These are phyloP conservation scores for Heterotis niloticus DNA, from an alignment of 2,113 vertebrate genomes.

Conservation along the genomic window DNA sequence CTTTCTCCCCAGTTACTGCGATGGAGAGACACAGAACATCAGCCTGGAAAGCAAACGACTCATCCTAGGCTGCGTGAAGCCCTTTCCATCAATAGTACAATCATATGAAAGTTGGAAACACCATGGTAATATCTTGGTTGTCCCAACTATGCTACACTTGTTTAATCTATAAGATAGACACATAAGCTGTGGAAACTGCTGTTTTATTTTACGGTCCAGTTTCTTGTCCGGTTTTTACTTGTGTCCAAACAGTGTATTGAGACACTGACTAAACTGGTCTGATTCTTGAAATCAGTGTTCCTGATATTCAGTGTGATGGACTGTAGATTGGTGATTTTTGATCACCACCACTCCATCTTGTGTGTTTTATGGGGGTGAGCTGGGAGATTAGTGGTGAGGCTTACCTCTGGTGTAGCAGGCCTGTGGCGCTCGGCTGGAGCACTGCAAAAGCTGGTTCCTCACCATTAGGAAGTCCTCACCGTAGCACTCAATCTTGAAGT, in stretches of 20 bases:
- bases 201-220: background rate
- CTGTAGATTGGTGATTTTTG: background rate
- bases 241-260: background rate
- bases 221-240: background rate
- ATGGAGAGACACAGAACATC: background rate
- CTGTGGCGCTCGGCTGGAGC: constrained; percentile 42
- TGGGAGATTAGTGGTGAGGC: background rate
- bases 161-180: too few species aligned
- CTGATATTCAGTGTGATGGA: background rate
- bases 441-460: constrained; percentile 47
- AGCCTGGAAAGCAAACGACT: background rate
- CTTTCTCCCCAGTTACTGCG: constrained; percentile 56
- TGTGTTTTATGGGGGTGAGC: too few species aligned
- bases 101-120: too few species aligned
- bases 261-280: background rate
- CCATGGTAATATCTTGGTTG: too few species aligned
- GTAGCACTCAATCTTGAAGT: constrained; percentile 49
- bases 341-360: too few species aligned
- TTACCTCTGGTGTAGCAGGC: constrained; percentile 62
- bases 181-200: background rate
- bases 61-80: background rate
- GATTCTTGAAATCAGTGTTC: too few species aligned
- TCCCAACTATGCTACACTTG: too few species aligned
- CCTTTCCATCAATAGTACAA: too few species aligned
- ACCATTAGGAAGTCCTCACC: constrained; percentile 55